Evolutionary conservation across 2,888 invertebrate species (phyloP).

Genomic region (Pyrochroa serraticornis): DNA sequence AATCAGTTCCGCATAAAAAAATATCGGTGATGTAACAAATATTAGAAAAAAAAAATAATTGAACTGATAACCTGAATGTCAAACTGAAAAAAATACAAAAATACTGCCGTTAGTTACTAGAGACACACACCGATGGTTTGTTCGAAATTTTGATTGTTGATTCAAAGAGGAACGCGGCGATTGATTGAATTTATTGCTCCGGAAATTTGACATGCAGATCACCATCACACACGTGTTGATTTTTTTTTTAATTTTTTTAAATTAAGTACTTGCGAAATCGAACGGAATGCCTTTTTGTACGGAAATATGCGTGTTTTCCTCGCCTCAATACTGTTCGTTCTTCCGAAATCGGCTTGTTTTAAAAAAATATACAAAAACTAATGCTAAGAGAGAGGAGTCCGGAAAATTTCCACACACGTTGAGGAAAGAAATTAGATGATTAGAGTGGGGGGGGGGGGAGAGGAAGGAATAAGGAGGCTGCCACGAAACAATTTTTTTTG

Average conservation of each 20-base stretch:
- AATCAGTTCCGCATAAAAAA: too few species aligned
- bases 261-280: conserved; percentile 18
- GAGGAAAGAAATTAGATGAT: background rate
- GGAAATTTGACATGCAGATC: conserved; percentile 28
- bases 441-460: background rate
- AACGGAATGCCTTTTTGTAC: conserved; percentile 48
- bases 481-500: background rate
- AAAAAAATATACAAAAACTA: background rate
- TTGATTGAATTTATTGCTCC: conserved; percentile 8
- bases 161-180: conserved; percentile 19
- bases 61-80: conserved; percentile 14
- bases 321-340: conserved; percentile 32
- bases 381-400: background rate
- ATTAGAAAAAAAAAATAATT: background rate
- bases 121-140: conserved; percentile 12
- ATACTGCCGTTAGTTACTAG: conserved; percentile 3
- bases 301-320: conserved; percentile 41
- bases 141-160: background rate
- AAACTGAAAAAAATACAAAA: conserved; percentile 1
- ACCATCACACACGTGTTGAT: conserved; percentile 17
- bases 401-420: background rate
- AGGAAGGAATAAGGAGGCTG: background rate
- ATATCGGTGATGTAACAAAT: conserved; percentile 31
- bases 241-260: too few species aligned
- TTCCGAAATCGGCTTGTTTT: background rate